Evolutionary conservation across 1,140 invertebrate species (phyloP).

Genomic region (Tetramorium parvispinum): DNA sequence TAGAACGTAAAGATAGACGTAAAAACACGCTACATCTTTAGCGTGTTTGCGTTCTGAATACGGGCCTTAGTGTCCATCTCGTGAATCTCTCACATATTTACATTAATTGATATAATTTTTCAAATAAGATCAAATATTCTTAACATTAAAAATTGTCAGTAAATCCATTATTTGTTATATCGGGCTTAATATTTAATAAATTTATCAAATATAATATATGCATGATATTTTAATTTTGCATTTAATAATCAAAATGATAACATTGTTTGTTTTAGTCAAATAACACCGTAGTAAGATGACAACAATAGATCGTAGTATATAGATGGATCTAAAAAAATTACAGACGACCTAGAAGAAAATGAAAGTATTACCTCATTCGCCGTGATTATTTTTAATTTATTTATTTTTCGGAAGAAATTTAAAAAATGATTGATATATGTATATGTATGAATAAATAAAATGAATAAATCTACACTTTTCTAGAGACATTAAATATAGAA

Average conservation of each 20-base stretch:
- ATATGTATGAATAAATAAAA: background rate
- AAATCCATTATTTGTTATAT: background rate
- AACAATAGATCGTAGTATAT: background rate
- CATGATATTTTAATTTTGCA: background rate
- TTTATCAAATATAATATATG: background rate
- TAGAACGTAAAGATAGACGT: no score
- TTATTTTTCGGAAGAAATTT: no score
- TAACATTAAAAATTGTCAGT: no score
- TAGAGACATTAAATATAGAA: background rate
- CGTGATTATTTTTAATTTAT: background rate
- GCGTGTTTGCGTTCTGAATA: no score
- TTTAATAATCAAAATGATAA: background rate
- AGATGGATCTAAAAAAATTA: background rate
- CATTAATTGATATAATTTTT: background rate
- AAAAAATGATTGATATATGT: no score
- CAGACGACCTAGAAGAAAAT: background rate
- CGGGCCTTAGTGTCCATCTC: no score
- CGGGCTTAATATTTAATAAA: background rate
- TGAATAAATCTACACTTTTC: background rate
- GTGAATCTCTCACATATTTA: background rate
- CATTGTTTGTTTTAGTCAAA: conserved; percentile 4
- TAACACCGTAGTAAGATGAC: background rate
- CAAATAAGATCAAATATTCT: no score
- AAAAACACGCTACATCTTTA: no score
- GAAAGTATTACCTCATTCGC: background rate